Base-by-base conservation (phyloP, 2,888 invertebrate species). In the Omphaloscelis lunosa region DNA sequence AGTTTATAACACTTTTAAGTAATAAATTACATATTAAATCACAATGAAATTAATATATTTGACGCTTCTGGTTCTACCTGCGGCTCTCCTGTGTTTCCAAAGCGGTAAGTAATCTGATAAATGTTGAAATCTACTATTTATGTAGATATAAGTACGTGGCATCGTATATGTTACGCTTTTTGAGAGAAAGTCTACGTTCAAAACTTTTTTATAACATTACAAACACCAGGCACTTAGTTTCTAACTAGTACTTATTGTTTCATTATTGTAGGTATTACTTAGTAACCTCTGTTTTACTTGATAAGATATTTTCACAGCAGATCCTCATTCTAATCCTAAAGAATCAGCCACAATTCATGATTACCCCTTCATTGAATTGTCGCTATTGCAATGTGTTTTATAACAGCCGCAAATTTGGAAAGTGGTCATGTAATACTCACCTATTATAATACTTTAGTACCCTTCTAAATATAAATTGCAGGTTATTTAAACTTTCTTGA, bases 31-130 rank as follows among this genome's bases (percentile, higher is more conserved):
- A 87, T 79, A 87, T 85, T 87, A 88, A 89, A 87, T 91, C 88
- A 97, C 94, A 93, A 98, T 98, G 98, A 98, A 97, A 95, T 96
- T 97, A 90, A 95, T 98, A 90, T 97, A 97, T 93, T 94, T 98
- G 89, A 91, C 94, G 72, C 91, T 98, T 75, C 91, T 98, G 90
- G 97, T 98, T 88, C 95, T 98, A 84, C 98, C 98, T 88, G 97
- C 98, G 53, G 97, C 98, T 66, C 97, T 98, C 86, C 97, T 98
- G 88, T 97, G 98, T 87, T 97, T 98, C 85, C 97, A 97, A 93
- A 97, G 96, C 94, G 98, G 98, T 98, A 97, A 98, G 98, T 97
- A 96, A 86, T 86, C 88, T 86, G 83, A 89, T 89, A 89, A 84
- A 89, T 84, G 82, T 84, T 85, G 78, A 86, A 85, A 86, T 89